Evolutionary conservation across 2,888 invertebrate genomes (phyloP).

Genomic region (Mechanitis messenoides): DNA sequence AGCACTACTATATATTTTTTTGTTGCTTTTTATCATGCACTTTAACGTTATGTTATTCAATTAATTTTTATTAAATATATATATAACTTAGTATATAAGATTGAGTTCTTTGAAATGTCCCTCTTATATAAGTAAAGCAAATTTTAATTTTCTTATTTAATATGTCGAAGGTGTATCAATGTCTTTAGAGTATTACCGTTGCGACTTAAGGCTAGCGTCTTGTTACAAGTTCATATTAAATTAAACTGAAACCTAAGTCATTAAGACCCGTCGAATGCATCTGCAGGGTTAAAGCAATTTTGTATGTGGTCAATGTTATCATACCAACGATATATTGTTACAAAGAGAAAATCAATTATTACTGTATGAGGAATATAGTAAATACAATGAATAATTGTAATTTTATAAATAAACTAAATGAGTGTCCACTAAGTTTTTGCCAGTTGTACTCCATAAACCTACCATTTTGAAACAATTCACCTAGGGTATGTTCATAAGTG

Average conservation of each 20-base stretch:
- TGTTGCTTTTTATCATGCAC: no score
- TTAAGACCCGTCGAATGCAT: constrained; percentile 69
- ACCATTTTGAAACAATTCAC: no score
- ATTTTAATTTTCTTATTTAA: constrained; percentile 9
- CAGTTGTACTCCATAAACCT: no score
- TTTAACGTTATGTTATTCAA: no score
- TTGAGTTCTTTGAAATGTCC: constrained; percentile 13
- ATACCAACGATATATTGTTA: background rate
- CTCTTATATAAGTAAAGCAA: constrained; percentile 18
- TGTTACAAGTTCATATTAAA: constrained; percentile 68
- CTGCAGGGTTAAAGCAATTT: constrained; percentile 54
- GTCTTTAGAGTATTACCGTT: constrained; percentile 47
- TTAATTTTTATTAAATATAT: no score
- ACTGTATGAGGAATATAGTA: no score
- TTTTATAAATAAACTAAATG: no score
- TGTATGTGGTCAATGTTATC: constrained; percentile 50
- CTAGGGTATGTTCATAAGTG: no score
- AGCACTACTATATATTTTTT: no score
- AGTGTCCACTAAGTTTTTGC: no score
- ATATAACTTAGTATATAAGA: no score
- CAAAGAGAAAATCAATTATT: background rate
- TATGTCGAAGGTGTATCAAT: constrained; percentile 33
- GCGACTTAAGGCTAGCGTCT: constrained; percentile 60
- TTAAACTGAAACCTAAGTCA: constrained; percentile 68
- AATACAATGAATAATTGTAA: no score